Conservation (phyloP, 2,888 invertebrate species). For the Gari tellinella region DNA sequence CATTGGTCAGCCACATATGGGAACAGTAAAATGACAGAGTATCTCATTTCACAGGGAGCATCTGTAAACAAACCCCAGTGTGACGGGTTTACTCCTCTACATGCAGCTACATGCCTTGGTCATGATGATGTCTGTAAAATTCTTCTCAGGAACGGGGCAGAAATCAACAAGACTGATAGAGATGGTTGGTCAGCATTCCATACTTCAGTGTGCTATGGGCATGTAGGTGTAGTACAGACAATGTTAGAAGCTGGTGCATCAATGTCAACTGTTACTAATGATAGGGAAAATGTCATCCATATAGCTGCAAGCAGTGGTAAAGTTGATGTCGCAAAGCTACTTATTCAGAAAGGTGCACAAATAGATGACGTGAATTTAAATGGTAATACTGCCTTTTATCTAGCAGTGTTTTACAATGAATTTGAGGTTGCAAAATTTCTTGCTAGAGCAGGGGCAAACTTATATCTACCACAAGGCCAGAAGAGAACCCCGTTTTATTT, state of each 20-base stretch:
- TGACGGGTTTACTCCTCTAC: conserved; percentile 80
- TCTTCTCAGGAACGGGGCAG: conserved; percentile 71
- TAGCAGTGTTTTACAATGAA: conserved; percentile 76
- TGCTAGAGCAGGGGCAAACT: conserved; percentile 70
- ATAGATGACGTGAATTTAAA: conserved; percentile 67
- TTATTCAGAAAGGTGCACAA: conserved; percentile 65
- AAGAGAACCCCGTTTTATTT: conserved; percentile 72
- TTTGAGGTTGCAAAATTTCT: conserved; percentile 71
- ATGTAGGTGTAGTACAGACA: conserved; percentile 66
- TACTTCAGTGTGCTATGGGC: conserved; percentile 78
- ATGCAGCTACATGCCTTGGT: conserved; percentile 78
- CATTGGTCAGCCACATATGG: conserved; percentile 78
- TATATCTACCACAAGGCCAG: conserved; percentile 64
- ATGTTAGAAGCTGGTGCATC: conserved; percentile 71
- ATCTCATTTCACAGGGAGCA: conserved; percentile 70
- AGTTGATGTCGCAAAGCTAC: conserved; percentile 63
- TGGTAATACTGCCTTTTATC: conserved; percentile 76
- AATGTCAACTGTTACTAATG: conserved; percentile 67
- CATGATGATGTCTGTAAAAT: conserved; percentile 67
- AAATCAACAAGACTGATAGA: conserved; percentile 70
- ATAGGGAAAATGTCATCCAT: conserved; percentile 77
- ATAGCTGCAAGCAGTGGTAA: conserved; percentile 76
- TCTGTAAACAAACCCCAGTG: conserved; percentile 73
- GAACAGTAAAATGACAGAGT: conserved; percentile 60
- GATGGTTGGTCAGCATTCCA: conserved; percentile 81